Conservation (phyloP, 2,797 vertebrate species). For the Semaprochilodus insignis region DNA sequence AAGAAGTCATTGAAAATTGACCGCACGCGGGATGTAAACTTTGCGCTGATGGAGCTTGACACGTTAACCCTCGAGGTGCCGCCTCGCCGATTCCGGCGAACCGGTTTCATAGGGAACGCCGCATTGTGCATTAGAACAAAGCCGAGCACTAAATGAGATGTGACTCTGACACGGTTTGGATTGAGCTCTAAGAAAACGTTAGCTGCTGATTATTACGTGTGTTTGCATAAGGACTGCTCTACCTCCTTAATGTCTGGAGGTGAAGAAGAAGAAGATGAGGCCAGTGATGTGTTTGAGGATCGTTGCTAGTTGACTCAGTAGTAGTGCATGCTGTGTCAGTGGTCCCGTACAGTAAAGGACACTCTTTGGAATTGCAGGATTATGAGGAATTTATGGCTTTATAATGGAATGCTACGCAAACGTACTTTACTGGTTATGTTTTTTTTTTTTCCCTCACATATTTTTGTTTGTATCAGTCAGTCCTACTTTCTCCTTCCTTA, state of each 20-base stretch:
- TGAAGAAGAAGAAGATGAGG: slow-evolving; percentile 37
- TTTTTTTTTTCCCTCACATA: slow-evolving; percentile 17
- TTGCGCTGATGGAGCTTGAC: slow-evolving; percentile 72
- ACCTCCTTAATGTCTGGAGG: slow-evolving; percentile 26
- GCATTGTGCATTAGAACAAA: slow-evolving; percentile 18
- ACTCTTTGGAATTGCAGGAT: slow-evolving; percentile 30
- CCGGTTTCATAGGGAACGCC: slow-evolving; percentile 16
- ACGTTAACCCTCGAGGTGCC: slow-evolving; percentile 80
- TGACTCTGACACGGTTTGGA: not conserved
- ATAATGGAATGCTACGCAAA: slow-evolving; percentile 42
- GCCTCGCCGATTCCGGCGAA: slow-evolving; percentile 1
- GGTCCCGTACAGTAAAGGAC: slow-evolving; percentile 6
- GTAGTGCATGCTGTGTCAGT: slow-evolving; percentile 21
- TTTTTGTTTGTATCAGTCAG: too few relatives aligned
- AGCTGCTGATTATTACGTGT: too few relatives aligned
- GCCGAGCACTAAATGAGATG: slow-evolving; percentile 21
- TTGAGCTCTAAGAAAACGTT: slow-evolving; percentile 9
- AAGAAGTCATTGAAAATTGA: slow-evolving; percentile 97
- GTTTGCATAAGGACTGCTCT: slow-evolving; percentile 37
- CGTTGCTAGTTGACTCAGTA: slow-evolving; percentile 19
- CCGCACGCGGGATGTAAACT: slow-evolving; percentile 83
- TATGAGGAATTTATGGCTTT: slow-evolving; percentile 37
- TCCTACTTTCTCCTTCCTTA: too few relatives aligned
- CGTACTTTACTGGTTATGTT: slow-evolving; percentile 26
- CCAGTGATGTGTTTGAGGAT: slow-evolving; percentile 22